Base-by-base conservation (phyloP, 2,888 invertebrate genomes). In the Coelinius sp. region DNA sequence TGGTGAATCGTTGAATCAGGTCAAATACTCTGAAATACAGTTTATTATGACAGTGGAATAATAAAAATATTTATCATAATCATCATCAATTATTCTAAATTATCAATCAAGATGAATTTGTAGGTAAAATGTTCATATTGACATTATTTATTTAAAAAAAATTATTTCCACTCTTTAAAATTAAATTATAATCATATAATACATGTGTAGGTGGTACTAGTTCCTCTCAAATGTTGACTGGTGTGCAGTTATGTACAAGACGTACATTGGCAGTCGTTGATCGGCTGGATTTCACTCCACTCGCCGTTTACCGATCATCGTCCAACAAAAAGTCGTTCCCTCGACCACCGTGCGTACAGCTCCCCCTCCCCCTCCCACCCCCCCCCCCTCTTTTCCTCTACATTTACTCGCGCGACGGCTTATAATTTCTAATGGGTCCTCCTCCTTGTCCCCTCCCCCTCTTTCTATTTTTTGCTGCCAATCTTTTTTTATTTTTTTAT, bases 351-450 rank as follows among this genome's bases (percentile, higher is more conserved):
- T 64, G 68, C 52, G 73, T 69, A 63, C 35, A 67, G 56, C 46
- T 35, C 44, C 71, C 71, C 68, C 71, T 56, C 69, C 67, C 73
- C 53, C 69, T 53, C 27, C 27, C 25, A 52, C 12, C n/a, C 49
- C n/a, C 20, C 20, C 31, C 14, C 14, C 31, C 17, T 20, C 46
- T 49, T 17, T 20, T 17, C 53, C 68, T 41, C 68, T 38, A 53
- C 53, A 67, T 35, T 68, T 46, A 49, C 69, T 46, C 56, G 41
- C 25, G 59, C 65, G 56, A 53, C 77, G 76, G 74, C 73, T 78
- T 78, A 77, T 77, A 78, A 78, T 78, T 78, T 78, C 76, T 77
- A 78, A 78, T 78, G 76, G 20, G 53, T 20, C 71, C 68, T 73
- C 71, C 65, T 24, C 12, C 56, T 69, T 69, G 75, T 69, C 25